Conservation (phyloP, 2,113 vertebrate genomes). For the Pelecanus crispus region DNA sequence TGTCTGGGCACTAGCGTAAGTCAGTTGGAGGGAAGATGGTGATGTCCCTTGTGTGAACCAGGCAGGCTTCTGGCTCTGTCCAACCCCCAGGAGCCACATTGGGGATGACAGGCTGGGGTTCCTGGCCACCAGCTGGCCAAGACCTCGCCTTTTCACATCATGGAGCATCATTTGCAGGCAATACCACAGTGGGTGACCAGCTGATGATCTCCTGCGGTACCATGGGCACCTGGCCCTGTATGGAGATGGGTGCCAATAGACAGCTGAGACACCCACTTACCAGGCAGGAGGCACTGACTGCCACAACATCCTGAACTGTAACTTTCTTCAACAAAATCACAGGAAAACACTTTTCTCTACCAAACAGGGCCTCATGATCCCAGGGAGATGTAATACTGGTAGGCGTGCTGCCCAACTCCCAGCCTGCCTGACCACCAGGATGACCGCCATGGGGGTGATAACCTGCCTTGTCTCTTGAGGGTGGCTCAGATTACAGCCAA, state of each 20-base stretch:
- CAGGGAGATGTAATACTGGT: neutral
- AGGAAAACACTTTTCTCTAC: neutral
- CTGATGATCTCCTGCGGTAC: neutral
- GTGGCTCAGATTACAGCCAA: neutral
- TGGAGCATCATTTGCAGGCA: fast-evolving
- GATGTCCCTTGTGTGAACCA: neutral
- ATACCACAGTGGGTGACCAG: neutral
- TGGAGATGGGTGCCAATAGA: neutral
- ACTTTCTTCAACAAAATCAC: neutral
- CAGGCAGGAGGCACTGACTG: neutral
- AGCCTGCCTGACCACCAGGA: fast-evolving
- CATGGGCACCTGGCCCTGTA: fast-evolving
- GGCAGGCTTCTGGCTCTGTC: neutral
- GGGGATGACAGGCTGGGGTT: neutral
- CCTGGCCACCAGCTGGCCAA: neutral
- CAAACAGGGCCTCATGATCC: neutral
- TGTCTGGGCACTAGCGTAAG: neutral
- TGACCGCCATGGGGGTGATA: neutral
- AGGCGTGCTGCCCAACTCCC: neutral
- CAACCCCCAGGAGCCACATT: fast-evolving
- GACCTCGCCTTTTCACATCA: neutral
- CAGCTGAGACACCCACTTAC: neutral
- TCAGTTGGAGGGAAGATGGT: neutral
- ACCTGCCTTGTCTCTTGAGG: neutral
- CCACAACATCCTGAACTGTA: neutral